A percentile compares a stretch with the other conserved stretches of the same genome.
phyloP scores from a whole-genome alignment of 2,113 vertebrate genomes.

The Cyanistes caeruleus region DNA sequence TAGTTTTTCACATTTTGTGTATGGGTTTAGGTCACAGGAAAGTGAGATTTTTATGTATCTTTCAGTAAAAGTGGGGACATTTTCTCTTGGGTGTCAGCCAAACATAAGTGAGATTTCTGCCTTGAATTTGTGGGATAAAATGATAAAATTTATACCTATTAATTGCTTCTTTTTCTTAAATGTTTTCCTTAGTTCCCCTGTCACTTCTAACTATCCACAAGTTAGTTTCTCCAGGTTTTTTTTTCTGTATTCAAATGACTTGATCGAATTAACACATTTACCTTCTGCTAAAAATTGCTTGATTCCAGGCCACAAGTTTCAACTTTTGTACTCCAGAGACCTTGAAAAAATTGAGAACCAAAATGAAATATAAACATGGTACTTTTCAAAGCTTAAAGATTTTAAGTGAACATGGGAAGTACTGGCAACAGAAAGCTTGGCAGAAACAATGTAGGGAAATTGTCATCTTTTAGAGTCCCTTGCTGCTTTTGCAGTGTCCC shows the following conservation, averaged over 20 bases:
- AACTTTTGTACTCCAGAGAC: background rate
- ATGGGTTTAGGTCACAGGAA: background rate
- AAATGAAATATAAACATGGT: background rate
- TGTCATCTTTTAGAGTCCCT: background rate
- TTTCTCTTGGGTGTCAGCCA: background rate
- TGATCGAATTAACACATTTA: background rate
- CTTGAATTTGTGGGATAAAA: background rate
- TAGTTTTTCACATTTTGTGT: background rate
- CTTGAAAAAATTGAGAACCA: background rate
- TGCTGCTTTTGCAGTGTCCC: background rate
- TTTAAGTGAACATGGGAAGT: background rate
- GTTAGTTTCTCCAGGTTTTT: background rate
- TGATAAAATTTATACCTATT: background rate
- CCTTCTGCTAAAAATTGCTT: background rate
- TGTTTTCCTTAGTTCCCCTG: background rate
- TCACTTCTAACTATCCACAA: background rate
- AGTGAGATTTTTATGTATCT: background rate
- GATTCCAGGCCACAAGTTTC: background rate
- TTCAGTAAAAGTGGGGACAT: background rate
- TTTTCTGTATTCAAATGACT: background rate
- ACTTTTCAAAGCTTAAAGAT: background rate
- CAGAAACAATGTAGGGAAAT: background rate
- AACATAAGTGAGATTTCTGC: background rate
- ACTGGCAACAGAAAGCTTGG: background rate
- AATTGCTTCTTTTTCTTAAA: background rate